phyloP scores from a whole-genome alignment of 2,113 vertebrate genomes.

The Tragelaphus strepsiceros region DNA sequence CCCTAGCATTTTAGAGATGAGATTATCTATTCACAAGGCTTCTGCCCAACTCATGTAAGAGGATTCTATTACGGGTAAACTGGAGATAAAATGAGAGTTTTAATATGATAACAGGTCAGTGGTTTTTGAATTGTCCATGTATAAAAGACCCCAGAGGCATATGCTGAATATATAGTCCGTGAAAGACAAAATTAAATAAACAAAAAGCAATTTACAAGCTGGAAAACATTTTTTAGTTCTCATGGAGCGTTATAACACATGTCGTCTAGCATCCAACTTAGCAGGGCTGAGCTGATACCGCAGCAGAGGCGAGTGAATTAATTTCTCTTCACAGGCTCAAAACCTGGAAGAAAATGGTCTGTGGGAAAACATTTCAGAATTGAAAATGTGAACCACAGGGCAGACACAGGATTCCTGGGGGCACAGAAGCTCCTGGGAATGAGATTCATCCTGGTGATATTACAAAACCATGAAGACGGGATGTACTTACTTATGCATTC shows the following conservation, averaged over 20 bases:
- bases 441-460: not conserved
- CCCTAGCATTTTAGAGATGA: not conserved
- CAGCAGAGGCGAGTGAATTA: not conserved
- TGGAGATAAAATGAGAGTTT: conserved; percentile 57
- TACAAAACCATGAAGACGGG: not conserved
- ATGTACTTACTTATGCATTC: not conserved
- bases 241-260: not conserved
- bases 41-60: not conserved
- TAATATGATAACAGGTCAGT: conserved; percentile 65
- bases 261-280: conserved; percentile 24
- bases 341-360: not conserved
- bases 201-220: conserved; percentile 68
- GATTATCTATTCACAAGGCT: conserved; percentile 21
- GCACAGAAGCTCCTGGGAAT: not conserved
- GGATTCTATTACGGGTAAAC: conserved; percentile 37
- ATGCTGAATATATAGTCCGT: conserved; percentile 40
- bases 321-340: not conserved
- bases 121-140: conserved; percentile 64
- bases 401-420: not conserved
- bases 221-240: conserved; percentile 57
- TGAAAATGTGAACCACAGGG: not conserved
- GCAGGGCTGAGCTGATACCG: not conserved
- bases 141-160: conserved; percentile 54
- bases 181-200: conserved; percentile 71
- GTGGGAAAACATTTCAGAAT: not conserved